Evolutionary conservation across 2,888 invertebrate genomes (phyloP), one percentile per base, ranked within the genome.

Genomic region (Drosophila neoperkinsi): DNA sequence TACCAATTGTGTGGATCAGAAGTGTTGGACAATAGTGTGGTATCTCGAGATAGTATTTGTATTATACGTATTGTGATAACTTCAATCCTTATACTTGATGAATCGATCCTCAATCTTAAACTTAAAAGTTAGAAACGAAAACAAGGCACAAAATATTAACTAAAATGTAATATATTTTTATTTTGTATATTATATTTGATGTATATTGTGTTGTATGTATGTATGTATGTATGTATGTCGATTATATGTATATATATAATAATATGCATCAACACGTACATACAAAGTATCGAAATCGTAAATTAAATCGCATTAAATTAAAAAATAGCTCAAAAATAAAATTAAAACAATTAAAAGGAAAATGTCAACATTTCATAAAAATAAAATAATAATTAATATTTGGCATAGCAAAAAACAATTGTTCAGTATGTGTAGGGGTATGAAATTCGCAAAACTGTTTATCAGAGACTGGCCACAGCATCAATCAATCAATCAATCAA

Each of bases 271-370:
- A 62, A 63, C 38, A 63, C 21, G 58, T 63, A 64, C 59, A 49
- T 64, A 65, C 59, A 80, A 83, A 83, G 77, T 74, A 82, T 73
- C 64, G 49, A 85, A 86, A 78, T 83, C 50, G 68, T 72, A 81
- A 69, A 72, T 61, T 60, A 76, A 73, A 81, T 66, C 73, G 61
- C 16, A 52, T 72, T 68, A 81, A 81, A 75, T 66, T 68, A 71
- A 66, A 70, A 71, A 74, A 64, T 69, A 59, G 55, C 53, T 61
- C 52, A 41, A 72, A 76, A 38, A 69, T 57, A 61, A 58, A 70
- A 71, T 61, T 65, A 73, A 53, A 70, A 60, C 67, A 49, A 78
- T 61, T 62, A 21, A 69, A 25, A 58, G 9, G n/a, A 51, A 65
- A 67, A 64, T 69, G 50, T 71, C 68, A 79, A 79, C 64, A 82